phyloP scores from a whole-genome alignment of 2,888 invertebrate species.

The Tenthredo amoena region DNA sequence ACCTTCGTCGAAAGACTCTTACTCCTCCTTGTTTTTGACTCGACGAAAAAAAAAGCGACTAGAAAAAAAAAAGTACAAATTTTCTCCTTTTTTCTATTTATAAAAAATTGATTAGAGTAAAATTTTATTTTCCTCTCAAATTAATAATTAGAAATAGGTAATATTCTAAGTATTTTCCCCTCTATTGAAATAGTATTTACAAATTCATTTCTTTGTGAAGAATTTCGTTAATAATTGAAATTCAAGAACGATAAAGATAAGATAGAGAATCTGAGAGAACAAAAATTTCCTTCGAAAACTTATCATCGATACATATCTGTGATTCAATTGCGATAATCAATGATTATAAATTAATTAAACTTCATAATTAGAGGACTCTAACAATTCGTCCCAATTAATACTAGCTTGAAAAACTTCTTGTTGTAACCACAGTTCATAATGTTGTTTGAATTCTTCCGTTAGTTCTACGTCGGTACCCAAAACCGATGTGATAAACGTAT shows the following conservation, averaged over 20 bases:
- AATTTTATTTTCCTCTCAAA: background rate
- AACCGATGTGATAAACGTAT: conserved; percentile 91
- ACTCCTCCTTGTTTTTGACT: background rate
- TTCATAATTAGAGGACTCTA: conserved; percentile 71
- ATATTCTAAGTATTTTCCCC: background rate
- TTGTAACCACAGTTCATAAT: conserved; percentile 97
- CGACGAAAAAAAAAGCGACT: background rate
- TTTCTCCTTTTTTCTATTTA: background rate
- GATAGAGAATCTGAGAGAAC: background rate
- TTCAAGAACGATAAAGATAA: background rate
- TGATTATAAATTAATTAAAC: conserved; percentile 63
- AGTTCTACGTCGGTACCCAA: conserved; percentile 89
- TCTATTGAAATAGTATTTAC: background rate
- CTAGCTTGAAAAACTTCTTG: conserved; percentile 96
- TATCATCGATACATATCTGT: background rate
- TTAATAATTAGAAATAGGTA: background rate
- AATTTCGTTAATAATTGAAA: background rate
- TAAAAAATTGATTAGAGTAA: background rate
- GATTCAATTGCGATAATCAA: background rate
- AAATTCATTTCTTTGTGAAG: background rate
- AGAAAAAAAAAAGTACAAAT: background rate
- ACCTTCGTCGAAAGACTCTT: background rate
- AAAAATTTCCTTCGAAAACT: background rate
- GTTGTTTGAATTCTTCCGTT: conserved; percentile 94
- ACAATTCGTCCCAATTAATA: conserved; percentile 87